phyloP scores from a whole-genome alignment of 2,113 vertebrate species.

The Sapayoa aenigma region DNA sequence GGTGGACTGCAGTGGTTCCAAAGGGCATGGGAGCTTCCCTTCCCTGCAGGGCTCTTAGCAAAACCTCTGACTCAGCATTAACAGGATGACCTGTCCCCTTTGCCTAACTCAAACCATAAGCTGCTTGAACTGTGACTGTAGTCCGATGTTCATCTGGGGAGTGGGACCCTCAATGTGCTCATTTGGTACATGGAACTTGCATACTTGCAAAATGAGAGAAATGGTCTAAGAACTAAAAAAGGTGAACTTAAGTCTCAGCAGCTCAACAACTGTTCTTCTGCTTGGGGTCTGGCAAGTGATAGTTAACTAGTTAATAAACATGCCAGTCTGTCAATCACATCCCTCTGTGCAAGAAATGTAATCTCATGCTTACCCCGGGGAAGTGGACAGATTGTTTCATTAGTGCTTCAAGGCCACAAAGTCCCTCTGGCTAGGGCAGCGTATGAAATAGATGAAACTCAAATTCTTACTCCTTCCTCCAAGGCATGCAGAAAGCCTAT shows the following conservation, averaged over 20 bases:
- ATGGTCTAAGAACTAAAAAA: neutral
- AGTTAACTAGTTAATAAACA: neutral
- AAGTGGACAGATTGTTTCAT: slow-evolving; percentile 15
- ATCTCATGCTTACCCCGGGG: neutral
- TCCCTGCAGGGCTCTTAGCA: neutral
- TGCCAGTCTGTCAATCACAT: neutral
- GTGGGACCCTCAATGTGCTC: neutral
- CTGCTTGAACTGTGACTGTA: neutral
- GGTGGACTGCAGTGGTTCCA: rapidly evolving
- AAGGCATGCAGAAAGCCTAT: neutral
- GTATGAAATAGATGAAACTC: neutral
- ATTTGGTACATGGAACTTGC: rapidly evolving
- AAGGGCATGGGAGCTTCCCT: neutral
- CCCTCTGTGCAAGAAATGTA: neutral
- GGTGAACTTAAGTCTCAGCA: neutral
- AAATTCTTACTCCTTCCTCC: neutral
- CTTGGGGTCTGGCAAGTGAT: neutral
- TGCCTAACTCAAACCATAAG: neutral
- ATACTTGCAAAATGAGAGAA: neutral
- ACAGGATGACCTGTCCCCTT: neutral
- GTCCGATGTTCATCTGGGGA: rapidly evolving
- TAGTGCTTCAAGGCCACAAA: slow-evolving; percentile 5
- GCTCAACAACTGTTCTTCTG: neutral
- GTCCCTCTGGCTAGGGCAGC: slow-evolving; percentile 1
- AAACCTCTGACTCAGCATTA: neutral